Percentiles rank a stretch among this genome's conserved stretches.
phyloP scores from a whole-genome alignment of 2,888 invertebrate species.

The Sylvicola cinctus region DNA sequence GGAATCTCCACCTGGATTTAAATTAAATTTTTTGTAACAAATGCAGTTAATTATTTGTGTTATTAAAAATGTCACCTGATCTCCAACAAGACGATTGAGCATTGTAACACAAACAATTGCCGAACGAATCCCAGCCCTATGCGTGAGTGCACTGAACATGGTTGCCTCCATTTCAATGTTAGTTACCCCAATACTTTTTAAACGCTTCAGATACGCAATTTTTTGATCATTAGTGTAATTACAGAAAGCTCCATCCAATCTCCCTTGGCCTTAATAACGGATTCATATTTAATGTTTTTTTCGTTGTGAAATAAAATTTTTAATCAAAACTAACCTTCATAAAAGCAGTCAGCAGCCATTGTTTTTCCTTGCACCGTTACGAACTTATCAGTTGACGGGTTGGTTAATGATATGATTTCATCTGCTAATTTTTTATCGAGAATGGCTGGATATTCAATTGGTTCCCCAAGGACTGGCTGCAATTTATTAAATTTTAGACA shows the following conservation, averaged over 20 bases:
- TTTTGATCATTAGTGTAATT: slow-evolving; percentile 68
- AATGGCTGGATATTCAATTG: slow-evolving; percentile 50
- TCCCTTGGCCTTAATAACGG: slow-evolving; percentile 52
- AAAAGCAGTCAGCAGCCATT: slow-evolving; percentile 86
- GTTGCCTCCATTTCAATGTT: slow-evolving; percentile 90
- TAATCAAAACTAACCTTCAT: slow-evolving; percentile 44
- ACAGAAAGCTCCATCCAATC: slow-evolving; percentile 81
- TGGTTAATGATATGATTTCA: slow-evolving; percentile 47
- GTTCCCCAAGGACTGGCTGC: slow-evolving; percentile 60
- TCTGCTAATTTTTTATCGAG: slow-evolving; percentile 51
- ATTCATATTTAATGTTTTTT: background rate
- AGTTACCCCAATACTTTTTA: slow-evolving; percentile 51
- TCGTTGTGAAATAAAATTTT: background rate
- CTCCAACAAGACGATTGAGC: slow-evolving; percentile 67
- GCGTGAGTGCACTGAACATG: slow-evolving; percentile 71
- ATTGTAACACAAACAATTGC: slow-evolving; percentile 76
- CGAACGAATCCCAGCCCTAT: slow-evolving; percentile 67
- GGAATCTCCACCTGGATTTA: slow-evolving; percentile 54
- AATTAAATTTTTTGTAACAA: too few relatives aligned
- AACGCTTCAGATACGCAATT: slow-evolving; percentile 49
- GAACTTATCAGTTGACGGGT: slow-evolving; percentile 43
- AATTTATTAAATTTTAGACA: background rate
- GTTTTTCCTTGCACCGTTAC: slow-evolving; percentile 68
- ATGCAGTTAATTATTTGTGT: slow-evolving; percentile 4
- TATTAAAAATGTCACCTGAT: too few relatives aligned